Evolutionary conservation across 92 coral and sea anemone genomes (phyloP).

Genomic region (Bergia puertoricense): DNA sequence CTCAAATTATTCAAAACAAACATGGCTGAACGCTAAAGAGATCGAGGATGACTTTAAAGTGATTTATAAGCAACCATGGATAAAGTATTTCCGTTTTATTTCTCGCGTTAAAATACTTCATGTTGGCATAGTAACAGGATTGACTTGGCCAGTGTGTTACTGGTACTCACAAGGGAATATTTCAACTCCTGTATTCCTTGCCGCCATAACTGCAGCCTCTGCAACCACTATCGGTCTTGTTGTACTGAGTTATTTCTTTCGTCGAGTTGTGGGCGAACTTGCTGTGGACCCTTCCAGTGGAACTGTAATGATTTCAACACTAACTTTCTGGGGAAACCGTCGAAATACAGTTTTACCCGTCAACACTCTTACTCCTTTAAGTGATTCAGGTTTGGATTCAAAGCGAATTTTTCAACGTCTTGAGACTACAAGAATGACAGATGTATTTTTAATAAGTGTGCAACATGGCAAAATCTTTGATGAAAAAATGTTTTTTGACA

Average conservation of each 20-base stretch:
- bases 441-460: constrained; percentile 64
- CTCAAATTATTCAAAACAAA: constrained; percentile 4
- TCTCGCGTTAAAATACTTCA: constrained; percentile 79
- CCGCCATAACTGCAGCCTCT: constrained; percentile 66
- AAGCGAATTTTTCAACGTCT: constrained; percentile 73
- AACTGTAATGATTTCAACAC: constrained; percentile 67
- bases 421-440: constrained; percentile 51
- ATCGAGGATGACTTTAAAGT: constrained; percentile 34
- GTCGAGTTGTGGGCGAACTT: constrained; percentile 78
- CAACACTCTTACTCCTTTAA: constrained; percentile 52
- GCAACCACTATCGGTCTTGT: constrained; percentile 79
- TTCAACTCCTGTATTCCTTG: constrained; percentile 48
- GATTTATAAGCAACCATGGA: constrained; percentile 79
- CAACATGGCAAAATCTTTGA: constrained; percentile 71
- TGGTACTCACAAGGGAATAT: constrained; percentile 69
- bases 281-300: constrained; percentile 47
- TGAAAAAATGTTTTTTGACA: constrained; percentile 40
- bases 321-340: constrained; percentile 90
- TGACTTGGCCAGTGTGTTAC: constrained; percentile 71
- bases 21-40: not conserved
- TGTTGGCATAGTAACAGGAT: constrained; percentile 61
- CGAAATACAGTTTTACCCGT: constrained; percentile 55
- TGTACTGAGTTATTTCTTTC: constrained; percentile 78
- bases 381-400: constrained; percentile 67
- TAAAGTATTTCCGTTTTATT: constrained; percentile 71